Conservation (phyloP, 2,888 invertebrate genomes). For the Conistra vaccinii region DNA sequence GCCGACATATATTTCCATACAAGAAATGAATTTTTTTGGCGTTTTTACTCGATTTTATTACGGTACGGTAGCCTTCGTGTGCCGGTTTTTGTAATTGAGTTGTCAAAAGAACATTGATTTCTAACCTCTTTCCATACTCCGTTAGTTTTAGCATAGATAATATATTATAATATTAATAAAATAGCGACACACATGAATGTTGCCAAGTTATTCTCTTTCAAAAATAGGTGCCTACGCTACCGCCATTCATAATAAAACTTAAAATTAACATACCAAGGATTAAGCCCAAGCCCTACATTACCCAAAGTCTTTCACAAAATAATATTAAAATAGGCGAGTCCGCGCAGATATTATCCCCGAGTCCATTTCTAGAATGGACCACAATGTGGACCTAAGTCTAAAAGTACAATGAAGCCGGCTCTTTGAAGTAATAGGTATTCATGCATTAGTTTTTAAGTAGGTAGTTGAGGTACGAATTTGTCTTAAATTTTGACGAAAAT, state of each 20-base stretch:
- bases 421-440: conserved; percentile 19
- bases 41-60: too few species aligned
- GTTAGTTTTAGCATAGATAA: too few species aligned
- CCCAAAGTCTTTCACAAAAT: conserved; percentile 15
- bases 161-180: too few species aligned
- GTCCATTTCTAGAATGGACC: conserved; percentile 6
- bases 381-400: background rate
- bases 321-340: conserved; percentile 9
- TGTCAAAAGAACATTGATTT: too few species aligned
- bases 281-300: background rate
- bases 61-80: too few species aligned
- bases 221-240: background rate
- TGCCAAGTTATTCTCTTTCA: background rate
- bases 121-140: too few species aligned
- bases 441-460: background rate
- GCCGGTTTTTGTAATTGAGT: too few species aligned
- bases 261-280: conserved; percentile 13
- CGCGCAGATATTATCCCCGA: conserved; percentile 8
- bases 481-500: background rate
- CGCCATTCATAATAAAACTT: conserved; percentile 17
- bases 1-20: too few species aligned
- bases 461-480: background rate
- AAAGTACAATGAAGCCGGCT: conserved; percentile 28
- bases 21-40: too few species aligned
- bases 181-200: too few species aligned